Conservation (phyloP, 2,888 invertebrate species). For the Agriopis leucophaearia region DNA sequence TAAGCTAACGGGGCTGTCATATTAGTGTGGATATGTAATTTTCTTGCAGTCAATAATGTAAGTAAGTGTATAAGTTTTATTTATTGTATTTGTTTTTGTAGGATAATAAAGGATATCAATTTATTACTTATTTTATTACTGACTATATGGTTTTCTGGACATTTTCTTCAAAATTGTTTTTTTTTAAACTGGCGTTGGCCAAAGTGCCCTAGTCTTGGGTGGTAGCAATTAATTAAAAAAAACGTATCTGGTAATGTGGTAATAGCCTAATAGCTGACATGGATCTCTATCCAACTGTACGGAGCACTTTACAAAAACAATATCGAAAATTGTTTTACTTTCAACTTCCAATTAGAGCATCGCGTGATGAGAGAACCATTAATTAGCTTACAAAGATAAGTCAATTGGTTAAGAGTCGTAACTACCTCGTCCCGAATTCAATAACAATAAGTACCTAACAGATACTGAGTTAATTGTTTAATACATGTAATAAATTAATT, state of each 20-base stretch:
- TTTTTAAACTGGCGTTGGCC: too few relatives aligned
- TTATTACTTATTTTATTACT: too few relatives aligned
- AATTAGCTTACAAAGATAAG: slow-evolving; percentile 82
- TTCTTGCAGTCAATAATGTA: too few relatives aligned
- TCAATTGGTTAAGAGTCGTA: slow-evolving; percentile 77
- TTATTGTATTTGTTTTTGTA: too few relatives aligned
- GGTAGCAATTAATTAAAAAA: too few relatives aligned
- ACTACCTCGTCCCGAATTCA: slow-evolving; percentile 71
- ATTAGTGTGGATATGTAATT: too few relatives aligned
- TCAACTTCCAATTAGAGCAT: slow-evolving; percentile 72
- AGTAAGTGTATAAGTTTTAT: too few relatives aligned
- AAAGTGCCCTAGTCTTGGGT: too few relatives aligned
- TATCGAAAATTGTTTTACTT: slow-evolving; percentile 63
- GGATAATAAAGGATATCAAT: too few relatives aligned
- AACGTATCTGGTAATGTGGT: slow-evolving; percentile 9
- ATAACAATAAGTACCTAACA: slow-evolving; percentile 73
- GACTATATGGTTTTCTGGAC: too few relatives aligned
- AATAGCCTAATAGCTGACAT: background rate
- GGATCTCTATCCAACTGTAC: background rate
- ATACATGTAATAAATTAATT: slow-evolving; percentile 86
- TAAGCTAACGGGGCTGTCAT: too few relatives aligned
- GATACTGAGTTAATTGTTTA: slow-evolving; percentile 84
- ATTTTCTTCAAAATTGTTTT: too few relatives aligned
- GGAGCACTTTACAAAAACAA: slow-evolving; percentile 53
- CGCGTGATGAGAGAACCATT: slow-evolving; percentile 79